A percentile compares a stretch with the other conserved stretches of the same genome.
Conservation (phyloP, 2,888 invertebrate genomes). For the Phytoseiulus persimilis region DNA sequence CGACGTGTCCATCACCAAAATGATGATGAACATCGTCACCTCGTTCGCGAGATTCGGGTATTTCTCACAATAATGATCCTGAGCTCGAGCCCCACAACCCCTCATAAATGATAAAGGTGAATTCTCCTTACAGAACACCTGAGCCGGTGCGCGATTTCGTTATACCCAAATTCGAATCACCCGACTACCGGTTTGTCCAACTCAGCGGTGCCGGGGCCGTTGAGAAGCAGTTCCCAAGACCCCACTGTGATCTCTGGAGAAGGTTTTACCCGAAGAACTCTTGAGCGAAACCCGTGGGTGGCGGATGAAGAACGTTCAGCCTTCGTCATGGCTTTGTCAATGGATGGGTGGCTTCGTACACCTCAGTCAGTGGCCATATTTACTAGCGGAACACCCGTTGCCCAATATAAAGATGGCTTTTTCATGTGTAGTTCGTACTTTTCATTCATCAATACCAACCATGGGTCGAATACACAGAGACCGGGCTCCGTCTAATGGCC, state of each 20-base stretch:
- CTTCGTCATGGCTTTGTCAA: too few relatives aligned
- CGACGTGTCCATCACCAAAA: constrained; percentile 15
- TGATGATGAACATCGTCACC: constrained; percentile 32
- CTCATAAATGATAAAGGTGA: too few relatives aligned
- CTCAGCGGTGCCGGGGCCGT: not conserved
- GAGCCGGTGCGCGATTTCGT: constrained; percentile 9
- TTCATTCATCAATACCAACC: too few relatives aligned
- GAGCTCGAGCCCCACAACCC: too few relatives aligned
- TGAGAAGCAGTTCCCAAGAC: constrained; percentile 6
- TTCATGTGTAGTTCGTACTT: too few relatives aligned
- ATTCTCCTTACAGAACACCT: not conserved
- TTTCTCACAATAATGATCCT: not conserved
- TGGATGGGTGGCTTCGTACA: too few relatives aligned
- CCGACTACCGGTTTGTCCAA: not conserved
- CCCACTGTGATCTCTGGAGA: constrained; percentile 7
- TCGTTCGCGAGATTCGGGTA: constrained; percentile 7
- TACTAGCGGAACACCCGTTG: too few relatives aligned
- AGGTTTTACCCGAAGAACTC: constrained; percentile 31
- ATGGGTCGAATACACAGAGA: too few relatives aligned
- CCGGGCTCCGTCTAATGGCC: too few relatives aligned
- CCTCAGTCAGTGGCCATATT: too few relatives aligned
- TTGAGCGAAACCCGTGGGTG: not conserved
- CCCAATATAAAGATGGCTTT: too few relatives aligned
- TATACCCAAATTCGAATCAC: constrained; percentile 26
- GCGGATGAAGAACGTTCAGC: too few relatives aligned